Conservation (phyloP, 2,888 invertebrate genomes). For the Mayetiola destructor region DNA sequence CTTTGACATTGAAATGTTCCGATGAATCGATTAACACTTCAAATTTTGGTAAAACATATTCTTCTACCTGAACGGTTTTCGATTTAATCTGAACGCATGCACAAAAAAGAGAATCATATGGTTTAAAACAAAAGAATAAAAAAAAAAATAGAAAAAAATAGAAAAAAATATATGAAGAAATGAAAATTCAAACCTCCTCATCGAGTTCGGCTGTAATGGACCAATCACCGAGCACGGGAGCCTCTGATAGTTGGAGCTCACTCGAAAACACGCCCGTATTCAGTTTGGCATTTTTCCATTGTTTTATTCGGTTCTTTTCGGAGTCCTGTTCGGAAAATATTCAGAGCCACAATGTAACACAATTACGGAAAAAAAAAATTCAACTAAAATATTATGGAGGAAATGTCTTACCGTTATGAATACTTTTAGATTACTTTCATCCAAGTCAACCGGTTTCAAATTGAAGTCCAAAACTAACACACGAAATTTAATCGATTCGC, state of each 20-base stretch:
- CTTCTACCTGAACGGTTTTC: conserved; percentile 51
- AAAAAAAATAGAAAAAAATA: too few species aligned
- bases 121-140: not conserved
- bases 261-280: conserved; percentile 56
- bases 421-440: conserved; percentile 52
- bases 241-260: conserved; percentile 56
- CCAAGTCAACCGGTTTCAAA: conserved; percentile 56
- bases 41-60: conserved; percentile 88
- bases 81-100: not conserved
- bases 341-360: conserved; percentile 44
- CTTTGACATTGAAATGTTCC: conserved; percentile 65
- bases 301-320: conserved; percentile 52
- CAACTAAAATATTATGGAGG: not conserved
- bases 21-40: conserved; percentile 73
- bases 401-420: not conserved
- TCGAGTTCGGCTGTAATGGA: conserved; percentile 43
- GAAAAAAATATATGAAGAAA: not conserved
- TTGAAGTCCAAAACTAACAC: conserved; percentile 55
- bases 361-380: too few species aligned
- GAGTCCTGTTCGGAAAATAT: conserved; percentile 23
- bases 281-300: conserved; percentile 51
- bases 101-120: not conserved
- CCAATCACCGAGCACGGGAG: conserved; percentile 75
- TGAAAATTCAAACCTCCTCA: not conserved
- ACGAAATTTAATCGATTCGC: conserved; percentile 62